These are phyloP conservation scores for Bombyx mori DNA, from an alignment of 1,140 invertebrate species.

Conservation along the genomic window DNA sequence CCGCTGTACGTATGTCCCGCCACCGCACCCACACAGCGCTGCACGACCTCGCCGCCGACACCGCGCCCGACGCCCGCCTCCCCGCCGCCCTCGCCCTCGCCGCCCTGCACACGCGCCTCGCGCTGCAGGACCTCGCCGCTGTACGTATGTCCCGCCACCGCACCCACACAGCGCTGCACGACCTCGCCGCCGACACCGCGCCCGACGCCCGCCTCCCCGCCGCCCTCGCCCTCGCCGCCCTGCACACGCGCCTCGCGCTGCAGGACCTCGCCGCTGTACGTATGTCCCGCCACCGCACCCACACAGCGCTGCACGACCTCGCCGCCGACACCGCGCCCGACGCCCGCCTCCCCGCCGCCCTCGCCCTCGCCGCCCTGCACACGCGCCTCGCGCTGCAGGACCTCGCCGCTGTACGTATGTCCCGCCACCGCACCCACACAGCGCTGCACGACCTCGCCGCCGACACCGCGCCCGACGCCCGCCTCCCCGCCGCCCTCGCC, in stretches of 20 bases:
- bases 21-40: background rate
- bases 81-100: slow-evolving; percentile 94
- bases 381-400: slow-evolving; percentile 82
- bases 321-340: no score
- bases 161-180: background rate
- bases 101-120: slow-evolving; percentile 88
- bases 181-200: slow-evolving; percentile 93
- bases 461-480: no score
- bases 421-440: no score
- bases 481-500: slow-evolving; percentile 91
- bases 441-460: slow-evolving; percentile 87
- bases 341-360: slow-evolving; percentile 88
- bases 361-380: slow-evolving; percentile 92
- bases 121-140: slow-evolving; percentile 76
- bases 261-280: slow-evolving; percentile 76
- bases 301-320: no score
- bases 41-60: slow-evolving; percentile 95
- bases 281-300: slow-evolving; percentile 58
- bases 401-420: slow-evolving; percentile 74
- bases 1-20: slow-evolving; percentile 67
- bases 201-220: no score
- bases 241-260: slow-evolving; percentile 84
- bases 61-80: slow-evolving; percentile 92
- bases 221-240: slow-evolving; percentile 90
- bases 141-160: slow-evolving; percentile 67